Conservation (phyloP, 37 sponge, comb jelly and placozoan genomes). For the Geodia barretti region DNA sequence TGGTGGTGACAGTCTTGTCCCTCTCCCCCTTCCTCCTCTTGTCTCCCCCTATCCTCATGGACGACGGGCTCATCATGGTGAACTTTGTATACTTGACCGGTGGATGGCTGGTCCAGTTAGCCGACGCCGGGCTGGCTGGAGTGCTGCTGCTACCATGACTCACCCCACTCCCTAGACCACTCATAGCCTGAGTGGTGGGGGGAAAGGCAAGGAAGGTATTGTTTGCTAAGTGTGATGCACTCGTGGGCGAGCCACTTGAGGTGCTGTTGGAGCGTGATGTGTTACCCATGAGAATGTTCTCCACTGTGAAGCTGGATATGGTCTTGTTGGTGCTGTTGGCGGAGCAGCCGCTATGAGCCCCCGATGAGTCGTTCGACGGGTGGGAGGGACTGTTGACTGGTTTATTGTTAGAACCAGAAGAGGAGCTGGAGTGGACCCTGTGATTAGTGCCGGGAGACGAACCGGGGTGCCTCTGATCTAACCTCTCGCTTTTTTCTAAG, state of each 20-base stretch:
- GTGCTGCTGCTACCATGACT: not conserved
- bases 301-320: slow-evolving; percentile 47
- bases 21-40: slow-evolving; percentile 12
- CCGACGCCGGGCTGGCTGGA: not conserved
- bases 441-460: not conserved
- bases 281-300: slow-evolving; percentile 51
- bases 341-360: not conserved
- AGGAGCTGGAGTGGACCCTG: not conserved
- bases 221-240: not conserved
- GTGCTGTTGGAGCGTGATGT: slow-evolving; percentile 11
- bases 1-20: not conserved
- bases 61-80: slow-evolving; percentile 44
- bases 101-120: slow-evolving; percentile 40
- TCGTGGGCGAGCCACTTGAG: not conserved
- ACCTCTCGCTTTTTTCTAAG: not conserved
- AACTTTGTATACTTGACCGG: slow-evolving; percentile 61
- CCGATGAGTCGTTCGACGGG: not conserved
- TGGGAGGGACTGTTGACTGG: not conserved
- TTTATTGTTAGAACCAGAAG: too few relatives aligned
- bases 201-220: not conserved
- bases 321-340: not conserved
- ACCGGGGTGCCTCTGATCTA: not conserved
- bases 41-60: slow-evolving; percentile 14
- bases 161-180: not conserved
- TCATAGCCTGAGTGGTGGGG: slow-evolving; percentile 4